Evolutionary conservation across 1,140 invertebrate species (phyloP).

Genomic region (Rhizoglyphus robini): DNA sequence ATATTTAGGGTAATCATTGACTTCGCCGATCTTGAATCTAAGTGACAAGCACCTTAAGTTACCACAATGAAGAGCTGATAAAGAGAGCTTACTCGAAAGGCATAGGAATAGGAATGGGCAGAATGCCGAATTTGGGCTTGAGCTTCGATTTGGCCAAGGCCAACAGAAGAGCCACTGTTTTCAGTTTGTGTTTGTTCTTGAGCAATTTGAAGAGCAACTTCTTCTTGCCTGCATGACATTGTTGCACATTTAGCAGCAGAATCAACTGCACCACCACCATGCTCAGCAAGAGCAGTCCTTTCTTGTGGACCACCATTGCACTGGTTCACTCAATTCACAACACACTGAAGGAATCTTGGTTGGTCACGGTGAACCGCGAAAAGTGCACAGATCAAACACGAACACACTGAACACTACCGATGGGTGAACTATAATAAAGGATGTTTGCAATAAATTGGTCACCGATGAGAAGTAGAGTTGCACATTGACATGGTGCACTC

Average conservation of each 20-base stretch:
- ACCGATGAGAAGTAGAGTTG: too few relatives aligned
- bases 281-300: background rate
- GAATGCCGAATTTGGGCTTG: constrained; percentile 18
- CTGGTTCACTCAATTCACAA: background rate
- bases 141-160: constrained; percentile 13
- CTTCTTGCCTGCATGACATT: background rate
- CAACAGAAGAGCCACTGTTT: constrained; percentile 8
- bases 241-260: background rate
- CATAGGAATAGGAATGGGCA: constrained; percentile 19
- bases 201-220: background rate
- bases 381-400: background rate
- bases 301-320: background rate
- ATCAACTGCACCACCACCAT: background rate
- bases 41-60: too few relatives aligned
- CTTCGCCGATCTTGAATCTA: constrained; percentile 9
- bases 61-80: background rate
- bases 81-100: constrained; percentile 13
- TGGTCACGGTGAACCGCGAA: background rate
- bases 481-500: too few relatives aligned
- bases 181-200: constrained; percentile 17
- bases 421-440: background rate
- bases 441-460: too few relatives aligned
- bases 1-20: background rate
- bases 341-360: background rate
- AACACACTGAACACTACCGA: background rate